Conservation (phyloP, 1,140 invertebrate species). For the Tetranychus cinnabarinus region DNA sequence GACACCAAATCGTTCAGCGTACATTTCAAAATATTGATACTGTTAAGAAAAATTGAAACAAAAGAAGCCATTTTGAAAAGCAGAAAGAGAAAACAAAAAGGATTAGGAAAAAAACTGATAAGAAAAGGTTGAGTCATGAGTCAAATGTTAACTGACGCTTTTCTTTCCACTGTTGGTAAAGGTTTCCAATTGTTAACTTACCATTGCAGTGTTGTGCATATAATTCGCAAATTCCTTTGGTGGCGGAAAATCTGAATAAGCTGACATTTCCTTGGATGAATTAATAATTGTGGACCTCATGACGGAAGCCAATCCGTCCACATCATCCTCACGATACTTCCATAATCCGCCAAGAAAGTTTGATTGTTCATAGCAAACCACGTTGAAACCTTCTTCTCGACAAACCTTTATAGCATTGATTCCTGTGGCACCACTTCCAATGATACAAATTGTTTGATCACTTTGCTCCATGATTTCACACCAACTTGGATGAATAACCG, state of each 20-base stretch:
- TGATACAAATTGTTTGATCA: conserved; percentile 17
- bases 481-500: too few species aligned
- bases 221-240: conserved; percentile 19
- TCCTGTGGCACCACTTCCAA: conserved; percentile 25
- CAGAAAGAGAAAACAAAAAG: neutral
- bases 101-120: neutral
- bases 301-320: conserved; percentile 16
- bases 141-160: neutral
- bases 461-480: too few species aligned
- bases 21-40: conserved; percentile 18
- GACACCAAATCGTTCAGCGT: conserved; percentile 15
- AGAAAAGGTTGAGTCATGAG: neutral
- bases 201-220: conserved; percentile 19
- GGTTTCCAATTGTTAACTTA: neutral
- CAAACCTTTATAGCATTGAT: conserved; percentile 24
- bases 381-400: conserved; percentile 20
- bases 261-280: conserved; percentile 19
- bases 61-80: neutral
- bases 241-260: conserved; percentile 22
- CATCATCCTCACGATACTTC: conserved; percentile 23
- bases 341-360: conserved; percentile 27
- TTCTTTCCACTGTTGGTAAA: neutral
- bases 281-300: conserved; percentile 16
- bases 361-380: conserved; percentile 23
- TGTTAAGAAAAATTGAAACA: neutral